phyloP scores from a whole-genome alignment of 1,140 invertebrate genomes.

The Drosophila sechellia region DNA sequence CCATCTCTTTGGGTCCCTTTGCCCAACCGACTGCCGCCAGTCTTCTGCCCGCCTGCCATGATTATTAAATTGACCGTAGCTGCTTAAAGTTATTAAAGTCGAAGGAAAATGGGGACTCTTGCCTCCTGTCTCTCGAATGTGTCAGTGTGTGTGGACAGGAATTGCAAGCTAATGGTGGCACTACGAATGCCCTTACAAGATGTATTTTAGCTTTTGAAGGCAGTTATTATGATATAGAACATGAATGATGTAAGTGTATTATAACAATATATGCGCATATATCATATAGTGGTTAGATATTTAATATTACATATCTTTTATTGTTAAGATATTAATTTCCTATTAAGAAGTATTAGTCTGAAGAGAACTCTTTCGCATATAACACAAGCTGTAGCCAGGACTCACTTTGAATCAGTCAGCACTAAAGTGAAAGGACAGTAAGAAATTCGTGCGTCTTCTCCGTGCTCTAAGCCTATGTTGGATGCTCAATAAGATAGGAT shows the following conservation, averaged over 20 bases:
- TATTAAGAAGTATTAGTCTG: neutral
- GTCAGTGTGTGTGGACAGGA: slow-evolving; percentile 28
- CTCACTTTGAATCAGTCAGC: slow-evolving; percentile 26
- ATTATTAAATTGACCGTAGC: slow-evolving; percentile 84
- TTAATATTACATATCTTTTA: no score
- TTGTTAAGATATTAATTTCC: neutral
- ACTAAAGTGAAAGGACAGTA: slow-evolving; percentile 24
- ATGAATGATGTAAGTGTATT: no score
- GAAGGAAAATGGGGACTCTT: slow-evolving; percentile 17
- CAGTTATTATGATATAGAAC: no score
- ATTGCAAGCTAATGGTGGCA: neutral
- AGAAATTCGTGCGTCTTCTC: slow-evolving; percentile 4
- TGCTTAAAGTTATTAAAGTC: slow-evolving; percentile 82
- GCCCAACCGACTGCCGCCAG: slow-evolving; percentile 11
- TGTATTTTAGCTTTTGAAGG: neutral
- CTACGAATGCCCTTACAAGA: slow-evolving; percentile 3
- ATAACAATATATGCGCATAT: no score
- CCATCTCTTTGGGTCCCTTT: slow-evolving; percentile 46
- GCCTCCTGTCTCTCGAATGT: neutral
- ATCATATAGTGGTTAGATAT: no score
- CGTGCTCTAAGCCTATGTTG: slow-evolving; percentile 12
- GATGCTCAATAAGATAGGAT: neutral
- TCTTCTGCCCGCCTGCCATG: slow-evolving; percentile 56
- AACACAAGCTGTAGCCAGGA: slow-evolving; percentile 6
- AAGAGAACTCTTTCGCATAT: neutral